Conservation (phyloP, 2,113 vertebrate genomes). For the Phrynocephalus versicolor region DNA sequence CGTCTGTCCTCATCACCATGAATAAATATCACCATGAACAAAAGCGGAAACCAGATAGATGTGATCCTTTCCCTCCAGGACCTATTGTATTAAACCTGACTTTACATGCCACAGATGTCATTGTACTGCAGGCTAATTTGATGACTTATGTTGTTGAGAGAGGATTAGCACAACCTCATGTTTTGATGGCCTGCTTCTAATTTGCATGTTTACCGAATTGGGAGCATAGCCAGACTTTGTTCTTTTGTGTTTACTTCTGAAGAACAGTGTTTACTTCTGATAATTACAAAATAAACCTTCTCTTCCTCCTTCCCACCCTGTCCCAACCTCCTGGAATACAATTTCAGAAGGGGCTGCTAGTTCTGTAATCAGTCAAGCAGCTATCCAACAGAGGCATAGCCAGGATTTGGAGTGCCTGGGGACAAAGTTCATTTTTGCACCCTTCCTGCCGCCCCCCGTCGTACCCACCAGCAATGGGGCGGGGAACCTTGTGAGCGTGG, state of each 20-base stretch:
- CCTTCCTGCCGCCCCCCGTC: too few species aligned
- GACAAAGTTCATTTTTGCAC: too few species aligned
- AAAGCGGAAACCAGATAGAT: not conserved
- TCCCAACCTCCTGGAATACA: conserved; percentile 57
- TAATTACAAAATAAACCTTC: conserved; percentile 80
- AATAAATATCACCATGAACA: conserved; percentile 38
- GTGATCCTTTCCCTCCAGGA: conserved; percentile 46
- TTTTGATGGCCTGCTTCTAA: conserved; percentile 65
- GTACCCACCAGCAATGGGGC: too few species aligned
- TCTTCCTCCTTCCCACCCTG: conserved; percentile 58
- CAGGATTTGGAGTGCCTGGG: too few species aligned
- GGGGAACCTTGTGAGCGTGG: too few species aligned
- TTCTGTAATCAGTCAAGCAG: not conserved
- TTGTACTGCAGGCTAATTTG: conserved; percentile 60
- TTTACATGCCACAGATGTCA: conserved; percentile 49
- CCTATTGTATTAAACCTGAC: not conserved
- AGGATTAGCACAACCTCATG: conserved; percentile 67
- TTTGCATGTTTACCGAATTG: conserved; percentile 77
- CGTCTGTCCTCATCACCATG: not conserved
- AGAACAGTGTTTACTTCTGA: conserved; percentile 75
- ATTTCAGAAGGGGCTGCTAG: conserved; percentile 47
- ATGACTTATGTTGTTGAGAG: conserved; percentile 62
- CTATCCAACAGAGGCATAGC: too few species aligned
- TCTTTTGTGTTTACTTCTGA: conserved; percentile 79
- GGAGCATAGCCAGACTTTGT: conserved; percentile 75